phyloP scores from a whole-genome alignment of 2,797 vertebrate genomes.

The Sparus aurata region DNA sequence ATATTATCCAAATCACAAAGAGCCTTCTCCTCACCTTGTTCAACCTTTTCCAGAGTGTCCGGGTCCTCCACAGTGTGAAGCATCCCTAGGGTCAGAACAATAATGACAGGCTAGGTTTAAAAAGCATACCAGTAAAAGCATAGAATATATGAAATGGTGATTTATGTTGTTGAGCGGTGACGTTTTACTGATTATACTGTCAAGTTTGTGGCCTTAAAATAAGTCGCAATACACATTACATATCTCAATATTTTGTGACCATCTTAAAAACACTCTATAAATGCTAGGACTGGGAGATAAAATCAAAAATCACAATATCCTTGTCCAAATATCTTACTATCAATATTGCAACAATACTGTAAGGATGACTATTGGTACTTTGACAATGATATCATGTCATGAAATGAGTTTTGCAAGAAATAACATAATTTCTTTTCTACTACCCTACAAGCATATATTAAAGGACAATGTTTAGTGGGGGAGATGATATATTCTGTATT shows the following conservation, averaged over 20 bases:
- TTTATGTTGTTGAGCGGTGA: neutral
- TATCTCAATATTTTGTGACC: no score
- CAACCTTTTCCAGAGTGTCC: slow-evolving; percentile 83
- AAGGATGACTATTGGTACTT: no score
- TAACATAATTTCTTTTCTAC: neutral
- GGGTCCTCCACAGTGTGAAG: slow-evolving; percentile 86
- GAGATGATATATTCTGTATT: slow-evolving; percentile 31
- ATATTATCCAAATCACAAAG: slow-evolving; percentile 22
- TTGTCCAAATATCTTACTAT: no score
- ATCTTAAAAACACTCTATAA: no score
- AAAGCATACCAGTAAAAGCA: neutral
- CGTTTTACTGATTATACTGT: neutral
- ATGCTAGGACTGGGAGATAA: no score
- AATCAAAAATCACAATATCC: no score
- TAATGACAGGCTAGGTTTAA: slow-evolving; percentile 37
- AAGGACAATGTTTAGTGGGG: neutral
- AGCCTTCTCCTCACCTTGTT: slow-evolving; percentile 87
- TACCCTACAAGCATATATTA: slow-evolving; percentile 7
- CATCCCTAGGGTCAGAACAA: slow-evolving; percentile 81
- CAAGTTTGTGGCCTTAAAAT: neutral
- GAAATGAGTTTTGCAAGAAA: slow-evolving; percentile 2
- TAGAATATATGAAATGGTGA: neutral
- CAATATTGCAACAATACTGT: no score
- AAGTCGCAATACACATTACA: no score
- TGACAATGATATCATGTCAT: neutral